Evolutionary conservation across 2,113 vertebrate genomes (phyloP), one percentile per base, ranked within the genome.

Genomic region (Thamnaconus septentrionalis): DNA sequence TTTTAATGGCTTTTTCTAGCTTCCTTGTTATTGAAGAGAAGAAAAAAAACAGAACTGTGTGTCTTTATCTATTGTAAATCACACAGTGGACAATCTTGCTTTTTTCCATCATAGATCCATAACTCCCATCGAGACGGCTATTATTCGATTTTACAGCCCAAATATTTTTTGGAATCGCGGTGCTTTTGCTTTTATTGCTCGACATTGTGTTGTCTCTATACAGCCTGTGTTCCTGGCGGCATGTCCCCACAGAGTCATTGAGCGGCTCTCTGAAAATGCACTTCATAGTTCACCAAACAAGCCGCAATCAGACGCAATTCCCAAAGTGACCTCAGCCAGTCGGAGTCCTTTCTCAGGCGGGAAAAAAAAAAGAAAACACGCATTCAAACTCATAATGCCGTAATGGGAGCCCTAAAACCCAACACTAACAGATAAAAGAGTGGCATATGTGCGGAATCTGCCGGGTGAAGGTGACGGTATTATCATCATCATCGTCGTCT

Each of bases 381-480:
- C 55, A 65, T 67, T 65, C 74, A 31, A 70, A 73, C 65, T 82
- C 64, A 53, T 76, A 83, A 84, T 64, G 73, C 64, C 70, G 60
- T 76, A 75, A 81, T 73, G 70, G 78, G 59, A 58, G 70, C 83
- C 77, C 78, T 83, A 81, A 91, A 88, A 84, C 71, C 78, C 86
- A 80, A 79, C 76, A 78, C 74, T 78, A 62, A 80, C 73, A 72
- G 42, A 76, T 77, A 71, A 77, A 83, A 76, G 77, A 73, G 80
- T 41, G 18, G 56, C 50, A 45, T 75, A 73, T 79, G 66, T 53
- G 58, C 52, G 50, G 53, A 82, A 53, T 64, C 63, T 68, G 53
- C 64, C 69, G 76, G 80, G 83, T 82, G 82, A 89, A 91, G 88
- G 85, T 90, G 90, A 89, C 83, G 79, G 80, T 78, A 75, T 75